A percentile compares a stretch with the other conserved stretches of the same genome.
Evolutionary conservation across 2,797 vertebrate genomes (phyloP).

Genomic region (Sphenopsis melanotis): DNA sequence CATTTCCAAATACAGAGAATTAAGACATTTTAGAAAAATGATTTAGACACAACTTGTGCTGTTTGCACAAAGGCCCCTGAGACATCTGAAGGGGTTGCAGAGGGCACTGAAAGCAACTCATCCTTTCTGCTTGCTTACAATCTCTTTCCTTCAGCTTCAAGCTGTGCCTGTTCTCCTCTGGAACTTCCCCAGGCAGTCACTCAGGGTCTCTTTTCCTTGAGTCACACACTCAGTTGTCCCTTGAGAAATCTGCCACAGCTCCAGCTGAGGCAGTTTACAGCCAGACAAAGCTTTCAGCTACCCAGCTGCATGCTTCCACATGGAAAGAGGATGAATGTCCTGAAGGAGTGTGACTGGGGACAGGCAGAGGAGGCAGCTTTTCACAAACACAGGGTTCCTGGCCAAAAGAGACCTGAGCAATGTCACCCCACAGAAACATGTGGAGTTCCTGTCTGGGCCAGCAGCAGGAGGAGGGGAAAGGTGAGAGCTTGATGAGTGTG

Average conservation of each 20-base stretch:
- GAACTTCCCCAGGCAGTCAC: neutral
- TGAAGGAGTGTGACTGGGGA: accelerated
- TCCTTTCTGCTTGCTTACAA: neutral
- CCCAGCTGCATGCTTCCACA: neutral
- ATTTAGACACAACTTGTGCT: neutral
- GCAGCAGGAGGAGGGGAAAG: neutral
- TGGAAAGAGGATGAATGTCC: neutral
- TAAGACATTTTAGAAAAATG: neutral
- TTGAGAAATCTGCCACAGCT: neutral
- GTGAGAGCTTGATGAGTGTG: neutral
- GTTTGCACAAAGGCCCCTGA: neutral
- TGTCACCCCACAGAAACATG: accelerated
- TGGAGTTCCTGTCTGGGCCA: neutral
- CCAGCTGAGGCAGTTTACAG: neutral
- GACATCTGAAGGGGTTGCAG: neutral
- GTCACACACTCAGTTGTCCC: accelerated
- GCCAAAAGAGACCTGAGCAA: neutral
- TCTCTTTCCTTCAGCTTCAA: neutral
- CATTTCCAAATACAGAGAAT: neutral
- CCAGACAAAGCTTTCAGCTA: neutral
- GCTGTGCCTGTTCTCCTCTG: neutral
- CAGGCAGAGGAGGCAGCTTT: neutral
- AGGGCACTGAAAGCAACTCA: neutral
- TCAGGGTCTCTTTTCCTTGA: neutral
- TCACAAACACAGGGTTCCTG: neutral